Evolutionary conservation across 2,888 invertebrate genomes (phyloP), one percentile per base, ranked within the genome.

Genomic region (Blastobasis lacticolella): DNA sequence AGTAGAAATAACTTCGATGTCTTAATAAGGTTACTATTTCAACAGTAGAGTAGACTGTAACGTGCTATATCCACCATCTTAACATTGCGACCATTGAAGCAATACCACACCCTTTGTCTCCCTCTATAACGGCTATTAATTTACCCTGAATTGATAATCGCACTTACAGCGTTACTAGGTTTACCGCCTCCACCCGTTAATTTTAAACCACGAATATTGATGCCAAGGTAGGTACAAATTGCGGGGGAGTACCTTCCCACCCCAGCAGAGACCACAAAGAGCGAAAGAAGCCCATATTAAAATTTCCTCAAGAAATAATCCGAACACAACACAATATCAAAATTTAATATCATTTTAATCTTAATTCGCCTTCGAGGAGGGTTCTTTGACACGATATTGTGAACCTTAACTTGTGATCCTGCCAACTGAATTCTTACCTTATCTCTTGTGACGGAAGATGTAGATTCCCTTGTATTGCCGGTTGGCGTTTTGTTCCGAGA

Each of bases 291-390:
- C 67, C 66, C 65, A 83, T 81, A 81, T 80, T 82, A 81, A 82
- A 79, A 79, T 77, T 75, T 84, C 81, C 85, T 84, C 79, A 72
- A 71, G 69, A 81, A 23, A 75, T 88, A 88, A 87, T 82, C 86
- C 86, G 81, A 77, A 83, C 74, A 78, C 84, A 86, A 83, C 85
- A 87, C 84, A 87, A 88, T 86, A 85, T 87, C 81, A 87, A 86
- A 87, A 86, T 87, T 87, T 88, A 87, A 88, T 88, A 88, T 87
- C 79, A 84, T 86, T 86, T 84, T 88, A 87, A 87, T 87, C 87
- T 87, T 86, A 86, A 86, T 86, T 80, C 84, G 79, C 70, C 84
- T 87, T 87, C 72, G 73, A 81, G 79, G 78, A 81, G 81, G 82
- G 81, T 71, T 69, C 68, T 49, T 52, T 57, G 62, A 64, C 62